Base-by-base conservation (phyloP, 2,888 invertebrate species). In the Linnaemya vulpina region DNA sequence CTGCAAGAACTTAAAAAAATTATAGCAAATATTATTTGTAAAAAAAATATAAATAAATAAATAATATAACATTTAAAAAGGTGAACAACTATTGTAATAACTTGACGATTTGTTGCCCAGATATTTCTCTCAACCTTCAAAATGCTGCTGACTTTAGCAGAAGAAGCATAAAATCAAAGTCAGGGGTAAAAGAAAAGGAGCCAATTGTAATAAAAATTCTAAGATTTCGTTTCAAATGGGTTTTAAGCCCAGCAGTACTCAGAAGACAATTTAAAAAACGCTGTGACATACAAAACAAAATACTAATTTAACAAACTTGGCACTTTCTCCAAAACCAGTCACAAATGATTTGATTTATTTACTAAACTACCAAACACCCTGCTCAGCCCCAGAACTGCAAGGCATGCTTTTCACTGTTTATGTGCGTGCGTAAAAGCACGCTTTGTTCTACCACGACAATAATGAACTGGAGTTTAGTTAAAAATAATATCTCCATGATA, bases 91-190 rank as follows among this genome's bases (percentile, higher is more conserved):
- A 73, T 60, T 46, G 35, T 73, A 62, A 68, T 76, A 80, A 80
- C 67, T 73, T 60, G 51, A 73, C 58, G 43, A 76, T 67, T 84
- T 71, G 51, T 65, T 71, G 35, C 70, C n/a, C n/a, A n/a, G n/a
- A 75, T 76, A 76, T 79, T 80, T 84, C 79, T 60, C 25, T 68
- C 60, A 49, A 68, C 49, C 25, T 70, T 70, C 38, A 20, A 62
- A 43, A 22, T 62, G 70, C 43, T 62, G 62, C 17, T 17, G 38
- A 55, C 38, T 60, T 77, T n/a, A 17, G 49, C 40, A 70, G 20
- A 53, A 43, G 55, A 79, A 35, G 10, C 53, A 58, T 22, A n/a
- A 51, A 58, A 65, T 51, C 65, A 73, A 46, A 77, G 40, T 60
- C 17, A 30, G 51, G 40, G 53, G 9, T 38, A 62, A 53, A 51